A percentile compares a stretch with the other conserved stretches of the same genome.
Conservation (phyloP, 2,113 vertebrate species). For the Guaruba guarouba region DNA sequence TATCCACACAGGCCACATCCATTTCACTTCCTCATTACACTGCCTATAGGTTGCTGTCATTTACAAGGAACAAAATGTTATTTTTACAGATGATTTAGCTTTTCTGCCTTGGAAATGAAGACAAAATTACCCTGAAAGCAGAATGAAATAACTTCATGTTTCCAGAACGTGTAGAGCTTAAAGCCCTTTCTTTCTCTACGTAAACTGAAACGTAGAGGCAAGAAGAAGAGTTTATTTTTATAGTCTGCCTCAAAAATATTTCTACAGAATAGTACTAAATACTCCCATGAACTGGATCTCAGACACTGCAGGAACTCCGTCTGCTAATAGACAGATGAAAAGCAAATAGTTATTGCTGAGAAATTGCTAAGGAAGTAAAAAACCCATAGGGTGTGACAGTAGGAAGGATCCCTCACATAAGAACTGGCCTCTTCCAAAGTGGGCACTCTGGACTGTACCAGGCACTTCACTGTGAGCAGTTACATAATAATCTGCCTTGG, state of each 20-base stretch:
- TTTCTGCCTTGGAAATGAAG: background rate
- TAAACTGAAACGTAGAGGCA: background rate
- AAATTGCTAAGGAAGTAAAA: background rate
- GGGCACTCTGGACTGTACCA: background rate
- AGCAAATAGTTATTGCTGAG: background rate
- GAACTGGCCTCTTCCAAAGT: background rate
- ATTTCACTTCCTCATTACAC: background rate
- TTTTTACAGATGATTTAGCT: conserved; percentile 31
- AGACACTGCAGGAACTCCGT: background rate
- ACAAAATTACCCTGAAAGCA: background rate
- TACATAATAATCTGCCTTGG: background rate
- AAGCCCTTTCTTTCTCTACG: background rate
- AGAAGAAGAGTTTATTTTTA: conserved; percentile 17
- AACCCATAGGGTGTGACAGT: background rate
- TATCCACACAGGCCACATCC: background rate
- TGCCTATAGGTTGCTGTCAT: background rate
- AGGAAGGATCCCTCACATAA: background rate
- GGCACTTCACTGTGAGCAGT: background rate
- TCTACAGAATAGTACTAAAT: background rate
- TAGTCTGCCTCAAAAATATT: background rate
- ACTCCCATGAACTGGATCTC: background rate
- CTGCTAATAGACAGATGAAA: background rate
- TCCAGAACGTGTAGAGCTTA: background rate
- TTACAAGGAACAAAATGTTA: background rate
- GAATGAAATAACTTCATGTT: conserved; percentile 4